These are phyloP conservation scores for Zaprionus obscuricornis DNA, from an alignment of 2,888 invertebrate genomes.

Conservation along the genomic window DNA sequence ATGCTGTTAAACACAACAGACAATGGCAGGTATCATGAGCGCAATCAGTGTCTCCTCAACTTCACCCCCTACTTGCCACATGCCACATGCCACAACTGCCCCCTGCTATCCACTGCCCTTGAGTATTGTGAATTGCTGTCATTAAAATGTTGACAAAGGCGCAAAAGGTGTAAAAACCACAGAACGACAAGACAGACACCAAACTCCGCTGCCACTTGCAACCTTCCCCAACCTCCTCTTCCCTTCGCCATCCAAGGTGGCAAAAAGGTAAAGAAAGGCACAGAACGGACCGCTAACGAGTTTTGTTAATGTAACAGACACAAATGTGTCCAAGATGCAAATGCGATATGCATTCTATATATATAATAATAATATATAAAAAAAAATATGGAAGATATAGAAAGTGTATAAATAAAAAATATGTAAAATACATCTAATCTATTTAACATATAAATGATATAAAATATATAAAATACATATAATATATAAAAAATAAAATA, in stretches of 20 bases:
- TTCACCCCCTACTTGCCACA: too few species aligned
- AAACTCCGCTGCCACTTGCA: too few species aligned
- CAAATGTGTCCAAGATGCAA: slow-evolving; percentile 41
- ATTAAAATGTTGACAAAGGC: slow-evolving; percentile 78
- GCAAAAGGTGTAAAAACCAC: slow-evolving; percentile 72
- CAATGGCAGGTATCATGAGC: slow-evolving; percentile 67
- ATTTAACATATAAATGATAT: too few species aligned
- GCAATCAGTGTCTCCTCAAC: slow-evolving; percentile 55
- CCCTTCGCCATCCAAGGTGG: too few species aligned
- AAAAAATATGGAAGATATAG: too few species aligned
- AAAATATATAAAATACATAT: too few species aligned
- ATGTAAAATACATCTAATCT: too few species aligned
- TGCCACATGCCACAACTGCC: too few species aligned
- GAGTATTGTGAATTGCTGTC: slow-evolving; percentile 73
- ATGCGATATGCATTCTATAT: slow-evolving; percentile 3
- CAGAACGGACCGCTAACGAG: slow-evolving; percentile 51
- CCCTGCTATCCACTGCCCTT: too few species aligned
- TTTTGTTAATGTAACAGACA: slow-evolving; percentile 59
- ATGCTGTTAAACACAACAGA: slow-evolving; percentile 33
- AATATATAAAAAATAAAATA: too few species aligned
- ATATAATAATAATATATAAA: not conserved
- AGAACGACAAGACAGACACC: slow-evolving; percentile 36
- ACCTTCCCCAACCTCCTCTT: not conserved
- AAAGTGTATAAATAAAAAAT: too few species aligned
- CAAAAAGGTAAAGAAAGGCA: too few species aligned